Evolutionary conservation across 2,888 invertebrate genomes (phyloP), one percentile per base, ranked within the genome.

Genomic region (Latheticus oryzae): DNA sequence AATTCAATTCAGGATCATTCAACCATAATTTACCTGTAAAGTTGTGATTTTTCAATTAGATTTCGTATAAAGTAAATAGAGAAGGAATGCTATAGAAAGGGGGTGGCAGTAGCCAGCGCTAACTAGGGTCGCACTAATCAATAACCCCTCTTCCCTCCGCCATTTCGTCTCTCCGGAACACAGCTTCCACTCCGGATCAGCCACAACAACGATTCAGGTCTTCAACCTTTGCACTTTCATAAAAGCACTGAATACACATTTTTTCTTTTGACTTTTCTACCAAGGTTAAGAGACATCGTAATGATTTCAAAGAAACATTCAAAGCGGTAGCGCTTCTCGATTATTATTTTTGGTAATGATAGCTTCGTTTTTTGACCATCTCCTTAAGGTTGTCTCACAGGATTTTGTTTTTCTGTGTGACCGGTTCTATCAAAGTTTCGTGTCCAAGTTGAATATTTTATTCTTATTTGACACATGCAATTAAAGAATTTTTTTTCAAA

Each of bases 61-160:
- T 53, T 16, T 45, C 32, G n/a, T n/a, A n/a, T n/a, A 35, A 57
- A 37, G 57, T 50, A 51, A 57, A 57, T 38, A 52, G 52, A 52
- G 35, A 5, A 15, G 45, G 37, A 45, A 54, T 47, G 17, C 51
- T 56, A 55, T 58, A 54, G 47, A 32, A 53, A 53, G 58, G 52
- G 51, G 47, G 53, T 42, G 52, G 52, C 33, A 43, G 58, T 52
- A 58, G n/a, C n/a, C n/a, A n/a, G 77, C 74, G 78, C 76, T 78
- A 78, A 79, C 77, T 78, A 78, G 78, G 78, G 78, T 77, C 75
- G 75, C 74, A 73, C 77, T 78, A 78, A 78, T 78, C 78, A 78
- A 78, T 78, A 78, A 70, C 73, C 70, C 71, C 66, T 60, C 56
- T 65, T 55, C 60, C 59, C 65, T 66, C 63, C 61, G 55, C 35